Evolutionary conservation across 2,113 vertebrate genomes (phyloP).

Genomic region (Mandrillus leucophaeus): DNA sequence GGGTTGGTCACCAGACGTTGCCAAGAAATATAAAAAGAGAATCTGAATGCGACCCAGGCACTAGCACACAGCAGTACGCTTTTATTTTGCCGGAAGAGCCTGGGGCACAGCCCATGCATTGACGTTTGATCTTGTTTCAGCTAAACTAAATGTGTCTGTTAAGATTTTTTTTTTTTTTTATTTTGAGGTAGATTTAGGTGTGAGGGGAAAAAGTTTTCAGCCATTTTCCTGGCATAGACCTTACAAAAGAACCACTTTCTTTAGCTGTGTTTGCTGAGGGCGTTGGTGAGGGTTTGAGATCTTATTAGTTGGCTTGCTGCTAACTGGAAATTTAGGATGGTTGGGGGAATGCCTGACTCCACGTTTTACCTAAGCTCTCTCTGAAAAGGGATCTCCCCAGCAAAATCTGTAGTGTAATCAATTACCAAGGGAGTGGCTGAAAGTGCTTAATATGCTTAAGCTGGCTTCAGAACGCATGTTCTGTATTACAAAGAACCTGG

Average conservation of each 20-base stretch:
- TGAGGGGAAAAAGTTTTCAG: neutral
- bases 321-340: neutral
- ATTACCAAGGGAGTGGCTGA: neutral
- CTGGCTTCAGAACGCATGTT: neutral
- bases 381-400: neutral
- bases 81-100: neutral
- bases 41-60: neutral
- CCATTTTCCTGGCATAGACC: neutral
- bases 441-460: neutral
- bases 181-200: neutral
- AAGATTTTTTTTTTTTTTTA: neutral
- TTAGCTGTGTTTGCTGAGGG: neutral
- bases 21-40: neutral
- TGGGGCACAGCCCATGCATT: neutral
- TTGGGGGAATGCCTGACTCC: neutral
- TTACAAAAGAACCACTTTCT: neutral
- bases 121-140: neutral
- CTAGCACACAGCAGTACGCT: neutral
- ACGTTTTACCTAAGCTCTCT: neutral
- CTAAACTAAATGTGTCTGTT: neutral
- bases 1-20: neutral
- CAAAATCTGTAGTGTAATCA: neutral
- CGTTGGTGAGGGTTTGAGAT: neutral
- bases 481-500: neutral
- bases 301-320: neutral